phyloP scores from a whole-genome alignment of 1,140 invertebrate species.

The Aethina tumida region DNA sequence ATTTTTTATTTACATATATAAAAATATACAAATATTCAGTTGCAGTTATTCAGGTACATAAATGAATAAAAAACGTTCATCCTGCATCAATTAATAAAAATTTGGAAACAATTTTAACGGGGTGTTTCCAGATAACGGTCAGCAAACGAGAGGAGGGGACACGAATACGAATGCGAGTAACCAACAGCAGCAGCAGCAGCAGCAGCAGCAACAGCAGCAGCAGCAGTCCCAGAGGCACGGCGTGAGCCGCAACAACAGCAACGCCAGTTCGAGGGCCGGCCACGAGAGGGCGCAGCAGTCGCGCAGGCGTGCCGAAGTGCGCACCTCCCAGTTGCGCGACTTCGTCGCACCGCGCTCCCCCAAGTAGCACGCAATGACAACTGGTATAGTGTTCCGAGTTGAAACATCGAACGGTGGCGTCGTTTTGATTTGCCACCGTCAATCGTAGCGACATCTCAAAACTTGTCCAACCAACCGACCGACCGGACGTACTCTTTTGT shows the following conservation, averaged over 20 bases:
- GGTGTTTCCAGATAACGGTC: no score
- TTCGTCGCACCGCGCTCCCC: conserved; percentile 28
- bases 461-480: no score
- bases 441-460: conserved; percentile 4
- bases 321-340: conserved; percentile 27
- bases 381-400: no score
- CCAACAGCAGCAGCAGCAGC: conserved; percentile 9
- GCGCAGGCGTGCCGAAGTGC: no score
- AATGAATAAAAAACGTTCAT: no score
- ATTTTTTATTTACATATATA: no score
- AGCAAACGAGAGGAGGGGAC: no score
- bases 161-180: conserved; percentile 1
- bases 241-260: conserved; percentile 5
- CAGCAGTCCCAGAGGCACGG: conserved; percentile 11
- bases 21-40: no score
- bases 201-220: conserved; percentile 6
- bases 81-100: no score
- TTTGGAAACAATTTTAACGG: no score
- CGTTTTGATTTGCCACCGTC: background rate
- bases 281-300: conserved; percentile 22
- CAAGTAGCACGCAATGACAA: conserved; percentile 27
- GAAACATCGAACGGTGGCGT: background rate
- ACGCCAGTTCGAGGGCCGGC: conserved; percentile 7
- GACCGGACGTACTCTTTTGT: no score
- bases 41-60: no score